Evolutionary conservation across 2,888 invertebrate genomes (phyloP), one percentile per base, ranked within the genome.

Genomic region (Thereva unica): DNA sequence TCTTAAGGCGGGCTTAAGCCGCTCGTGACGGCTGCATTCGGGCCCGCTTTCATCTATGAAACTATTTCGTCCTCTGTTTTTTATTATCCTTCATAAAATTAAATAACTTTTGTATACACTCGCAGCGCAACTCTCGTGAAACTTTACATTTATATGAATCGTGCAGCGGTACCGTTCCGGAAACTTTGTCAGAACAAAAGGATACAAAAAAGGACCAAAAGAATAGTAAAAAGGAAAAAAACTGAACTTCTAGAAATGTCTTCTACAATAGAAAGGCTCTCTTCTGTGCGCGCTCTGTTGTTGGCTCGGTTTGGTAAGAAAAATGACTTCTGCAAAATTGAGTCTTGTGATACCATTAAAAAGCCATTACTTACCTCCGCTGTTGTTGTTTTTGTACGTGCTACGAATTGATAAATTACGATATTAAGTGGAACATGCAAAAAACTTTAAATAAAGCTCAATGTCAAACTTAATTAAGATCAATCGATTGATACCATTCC

Each of bases 401-500:
- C 56, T 6, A 44, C 23, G 44, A 44, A 44, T 34, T 56, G 56
- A 56, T 56, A 56, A 56, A 56, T 56, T 56, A 44, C 44, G 44
- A 56, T 56, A 56, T 56, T 56, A 56, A 56, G 56, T 56, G 42
- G 55, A 40, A 55, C 55, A 56, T n/a, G 56, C 42, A 56, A 8
- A 10, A 47, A 47, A 47, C 47, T 47, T 47, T 47, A 44, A 41
- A 56, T 56, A 56, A 23, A 56, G 44, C 56, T 56, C 56, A 5
- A 44, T 56, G 56, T 56, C 56, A 56, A 35, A 56, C 34, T 44
- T 44, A 56, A 56, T 56, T 56, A 56, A 56, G 56, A 56, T 56
- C 56, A 44, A 56, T 56, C 42, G 56, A 56, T 56, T 56, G 56
- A 41, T 56, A 35, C 9, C 12, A 38, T 23, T 23, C 23, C 23